Base-by-base conservation (phyloP, 1,140 invertebrate genomes). In the Bactericera cockerelli region DNA sequence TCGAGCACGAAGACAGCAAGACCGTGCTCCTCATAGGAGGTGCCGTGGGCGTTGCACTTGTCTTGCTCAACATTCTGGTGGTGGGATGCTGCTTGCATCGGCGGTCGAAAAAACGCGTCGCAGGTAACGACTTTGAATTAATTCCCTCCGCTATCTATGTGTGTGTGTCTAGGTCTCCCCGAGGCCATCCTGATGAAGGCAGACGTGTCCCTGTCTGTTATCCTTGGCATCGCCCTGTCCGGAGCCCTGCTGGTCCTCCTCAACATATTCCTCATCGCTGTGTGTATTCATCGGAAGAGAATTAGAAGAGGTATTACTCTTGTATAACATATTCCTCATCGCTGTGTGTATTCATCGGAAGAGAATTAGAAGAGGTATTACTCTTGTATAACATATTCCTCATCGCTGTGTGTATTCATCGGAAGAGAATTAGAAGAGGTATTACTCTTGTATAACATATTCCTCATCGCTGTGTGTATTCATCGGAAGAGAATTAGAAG, bases 1-100 rank as follows among this genome's bases (percentile, higher is more conserved):
- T 42, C 14, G 62, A 42, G 26, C 54, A 57, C n/a, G 58, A 55
- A 8, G 58, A 57, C 25, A 54, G 55, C 22, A 57, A 28, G 26
- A 33, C 90, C 63, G 79, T 92, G 64, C 80, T 88, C 55, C 77
- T 86, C 57, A 75, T 82, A 25, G 82, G 86, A 36, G 84, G 81
- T 58, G 76, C 86, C 26, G 78, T 86, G 10, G 84, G 84, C 22
- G 79, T 82, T 53, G 77, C 80, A 36, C 75, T 87, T 55, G 78
- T 88, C 25, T 70, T 84, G 25, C 77, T 91, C 67, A 92, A 92
- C 73, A 81, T 92, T 66, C 79, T 89, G 60, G 77, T 93, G 69
- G 87, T 93, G 62, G 83, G 87, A 58, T 92, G 87, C 73, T 93
- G 89, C 74, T 80, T 93, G 59, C 81, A 87, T 67, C 78, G 83